Conservation (phyloP, 2,888 invertebrate species). For the Apantesis nais region DNA sequence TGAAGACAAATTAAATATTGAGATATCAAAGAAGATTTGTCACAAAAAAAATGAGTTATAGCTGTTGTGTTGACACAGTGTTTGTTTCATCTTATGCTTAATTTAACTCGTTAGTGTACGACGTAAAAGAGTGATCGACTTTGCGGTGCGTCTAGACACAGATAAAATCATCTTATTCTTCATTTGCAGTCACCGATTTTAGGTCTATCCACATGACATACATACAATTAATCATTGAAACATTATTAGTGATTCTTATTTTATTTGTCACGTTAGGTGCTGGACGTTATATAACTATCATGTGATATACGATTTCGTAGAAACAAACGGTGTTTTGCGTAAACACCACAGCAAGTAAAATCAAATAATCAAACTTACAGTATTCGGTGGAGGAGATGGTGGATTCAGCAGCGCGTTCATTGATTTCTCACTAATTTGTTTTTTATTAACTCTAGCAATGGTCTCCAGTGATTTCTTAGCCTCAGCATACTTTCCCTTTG, state of each 20-base stretch:
- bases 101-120: no score
- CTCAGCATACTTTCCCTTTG: constrained; percentile 87
- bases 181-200: no score
- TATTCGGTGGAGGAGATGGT: constrained; percentile 56
- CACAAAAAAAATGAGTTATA: not conserved
- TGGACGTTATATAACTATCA: not conserved
- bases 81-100: not conserved
- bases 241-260: not conserved
- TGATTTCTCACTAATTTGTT: constrained; percentile 82
- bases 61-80: not conserved
- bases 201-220: not conserved
- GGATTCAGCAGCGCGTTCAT: constrained; percentile 72
- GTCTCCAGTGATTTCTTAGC: constrained; percentile 86
- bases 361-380: constrained; percentile 14
- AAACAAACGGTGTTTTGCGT: no score
- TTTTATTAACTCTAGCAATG: constrained; percentile 87
- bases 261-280: not conserved
- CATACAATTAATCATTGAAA: not conserved
- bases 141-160: no score
- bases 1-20: constrained; percentile 7
- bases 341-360: not conserved
- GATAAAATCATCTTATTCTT: no score
- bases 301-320: no score
- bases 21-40: not conserved
- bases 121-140: no score